phyloP scores from a whole-genome alignment of 2,113 vertebrate genomes.

The Salminus brasiliensis region DNA sequence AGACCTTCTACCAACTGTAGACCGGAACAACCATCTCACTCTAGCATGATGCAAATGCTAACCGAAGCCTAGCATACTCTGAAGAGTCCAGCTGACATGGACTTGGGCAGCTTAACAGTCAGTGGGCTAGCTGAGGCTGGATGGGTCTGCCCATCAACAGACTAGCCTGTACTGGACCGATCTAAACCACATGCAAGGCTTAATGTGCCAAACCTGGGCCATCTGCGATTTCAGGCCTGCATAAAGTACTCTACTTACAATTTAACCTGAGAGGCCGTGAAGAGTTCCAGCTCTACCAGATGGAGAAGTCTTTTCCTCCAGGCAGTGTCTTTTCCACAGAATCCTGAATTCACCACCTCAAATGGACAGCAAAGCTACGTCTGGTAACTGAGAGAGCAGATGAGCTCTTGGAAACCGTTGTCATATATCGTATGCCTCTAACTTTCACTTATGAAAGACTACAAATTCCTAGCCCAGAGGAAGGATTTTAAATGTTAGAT shows the following conservation, averaged over 20 bases:
- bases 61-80: background rate
- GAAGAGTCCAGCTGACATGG: background rate
- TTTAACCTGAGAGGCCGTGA: background rate
- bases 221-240: background rate
- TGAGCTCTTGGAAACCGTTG: background rate
- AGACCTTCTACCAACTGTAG: conserved; percentile 64
- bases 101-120: background rate
- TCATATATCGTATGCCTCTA: background rate
- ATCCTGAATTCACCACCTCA: background rate
- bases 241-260: background rate
- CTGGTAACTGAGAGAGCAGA: background rate
- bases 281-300: background rate
- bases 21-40: conserved; percentile 71
- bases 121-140: background rate
- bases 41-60: conserved; percentile 60
- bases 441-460: conserved; percentile 13
- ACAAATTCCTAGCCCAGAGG: conserved; percentile 68
- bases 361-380: background rate
- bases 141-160: background rate
- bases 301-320: background rate
- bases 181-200: conserved; percentile 2
- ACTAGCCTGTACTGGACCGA: conserved; percentile 22
- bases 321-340: background rate
- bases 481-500: conserved; percentile 64
- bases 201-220: background rate